These are phyloP conservation scores for Scatophagus argus DNA, from an alignment of 2,113 vertebrate species.

Conservation along the genomic window DNA sequence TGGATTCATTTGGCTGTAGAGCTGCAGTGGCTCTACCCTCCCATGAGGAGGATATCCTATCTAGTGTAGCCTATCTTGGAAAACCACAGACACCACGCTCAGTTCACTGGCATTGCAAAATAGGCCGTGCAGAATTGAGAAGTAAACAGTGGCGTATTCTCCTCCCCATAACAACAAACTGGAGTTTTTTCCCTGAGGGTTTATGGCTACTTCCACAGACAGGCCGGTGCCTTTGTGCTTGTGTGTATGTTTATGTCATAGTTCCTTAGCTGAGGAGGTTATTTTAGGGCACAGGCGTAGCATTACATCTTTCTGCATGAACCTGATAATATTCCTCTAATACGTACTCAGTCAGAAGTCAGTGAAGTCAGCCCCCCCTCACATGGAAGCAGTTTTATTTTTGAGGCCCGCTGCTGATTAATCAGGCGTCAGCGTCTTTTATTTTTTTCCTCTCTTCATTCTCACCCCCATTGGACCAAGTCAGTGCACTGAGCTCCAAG, in stretches of 20 bases:
- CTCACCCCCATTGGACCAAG: conserved; percentile 63
- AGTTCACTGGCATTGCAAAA: conserved; percentile 39
- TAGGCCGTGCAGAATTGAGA: conserved; percentile 31
- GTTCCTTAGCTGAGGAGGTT: conserved; percentile 50
- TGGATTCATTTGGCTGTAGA: conserved; percentile 55
- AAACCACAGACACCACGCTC: conserved; percentile 53
- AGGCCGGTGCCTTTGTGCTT: conserved; percentile 71
- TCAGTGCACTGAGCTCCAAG: conserved; percentile 79
- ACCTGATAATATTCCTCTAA: conserved; percentile 20
- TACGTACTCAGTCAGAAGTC: not conserved
- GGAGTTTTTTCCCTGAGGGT: conserved; percentile 33
- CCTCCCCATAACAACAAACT: conserved; percentile 74
- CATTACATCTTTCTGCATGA: conserved; percentile 10
- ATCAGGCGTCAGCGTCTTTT: conserved; percentile 58
- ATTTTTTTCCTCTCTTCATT: conserved; percentile 31
- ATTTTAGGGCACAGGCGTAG: conserved; percentile 26
- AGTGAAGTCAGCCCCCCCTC: conserved; percentile 30
- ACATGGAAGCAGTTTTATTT: conserved; percentile 77
- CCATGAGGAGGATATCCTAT: conserved; percentile 11
- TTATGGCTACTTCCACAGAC: conserved; percentile 70
- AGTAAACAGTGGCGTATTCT: conserved; percentile 66
- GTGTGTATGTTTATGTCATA: conserved; percentile 70
- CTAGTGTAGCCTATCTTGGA: conserved; percentile 26
- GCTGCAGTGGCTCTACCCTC: conserved; percentile 13
- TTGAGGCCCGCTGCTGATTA: conserved; percentile 68